A percentile compares a stretch with the other conserved stretches of the same genome.
Conservation (phyloP, 2,113 vertebrate genomes). For the Coryphaenoides rupestris region DNA sequence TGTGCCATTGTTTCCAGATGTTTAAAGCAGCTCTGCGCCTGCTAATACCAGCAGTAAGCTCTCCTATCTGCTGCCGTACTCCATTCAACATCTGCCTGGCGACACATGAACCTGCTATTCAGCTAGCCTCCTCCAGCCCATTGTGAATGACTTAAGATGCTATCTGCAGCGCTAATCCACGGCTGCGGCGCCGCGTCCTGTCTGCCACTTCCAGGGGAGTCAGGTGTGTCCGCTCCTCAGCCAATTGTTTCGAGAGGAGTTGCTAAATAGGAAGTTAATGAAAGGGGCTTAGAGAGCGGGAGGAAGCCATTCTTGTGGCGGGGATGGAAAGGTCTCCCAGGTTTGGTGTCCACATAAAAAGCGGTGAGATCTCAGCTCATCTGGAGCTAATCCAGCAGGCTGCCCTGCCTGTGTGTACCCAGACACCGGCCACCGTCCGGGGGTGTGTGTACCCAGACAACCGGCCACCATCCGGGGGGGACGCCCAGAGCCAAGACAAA, state of each 20-base stretch:
- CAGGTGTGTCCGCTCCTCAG: conserved; percentile 49
- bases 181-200: conserved; percentile 78
- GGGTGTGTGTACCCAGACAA: too few species aligned
- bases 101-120: conserved; percentile 89
- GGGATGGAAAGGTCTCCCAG: conserved; percentile 85
- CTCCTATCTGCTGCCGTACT: conserved; percentile 82
- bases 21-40: too few species aligned
- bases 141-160: conserved; percentile 94
- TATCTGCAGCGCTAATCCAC: conserved; percentile 90
- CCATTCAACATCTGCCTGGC: conserved; percentile 84
- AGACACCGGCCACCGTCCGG: too few species aligned
- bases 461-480: conserved; percentile 79
- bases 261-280: conserved; percentile 94
- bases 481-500: conserved; percentile 50
- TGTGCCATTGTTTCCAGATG: too few species aligned
- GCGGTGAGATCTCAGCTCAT: conserved; percentile 78
- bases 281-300: conserved; percentile 77
- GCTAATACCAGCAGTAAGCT: conserved; percentile 77
- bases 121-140: conserved; percentile 81
- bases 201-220: conserved; percentile 76
- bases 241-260: conserved; percentile 71
- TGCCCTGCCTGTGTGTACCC: too few species aligned
- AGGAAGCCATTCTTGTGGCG: conserved; percentile 81
- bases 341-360: conserved; percentile 89
- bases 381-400: conserved; percentile 83